Evolutionary conservation across 2,888 invertebrate genomes (phyloP), one percentile per base, ranked within the genome.

Genomic region (Trichogramma dendrolimi): DNA sequence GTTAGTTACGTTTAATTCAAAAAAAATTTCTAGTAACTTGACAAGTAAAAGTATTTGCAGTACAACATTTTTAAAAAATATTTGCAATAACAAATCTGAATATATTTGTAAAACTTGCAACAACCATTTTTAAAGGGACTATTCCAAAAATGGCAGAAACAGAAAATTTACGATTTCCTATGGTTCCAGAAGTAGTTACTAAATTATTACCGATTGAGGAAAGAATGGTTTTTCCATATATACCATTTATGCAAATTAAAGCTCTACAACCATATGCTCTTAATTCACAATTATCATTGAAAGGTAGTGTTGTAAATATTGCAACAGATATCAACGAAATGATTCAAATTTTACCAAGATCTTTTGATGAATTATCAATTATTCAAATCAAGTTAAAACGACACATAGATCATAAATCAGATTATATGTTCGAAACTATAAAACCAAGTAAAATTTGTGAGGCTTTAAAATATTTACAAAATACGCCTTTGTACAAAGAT

Each of bases 191-290:
- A 6, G 60, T 64, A 49, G 5, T 74, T 47, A 61, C 62, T 64
- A 59, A 53, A 41, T 66, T 72, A 61, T 65, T 67, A 6, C 53
- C 60, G 14, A 61, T 76, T 5, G 75, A 79, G 70, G 75, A 78
- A 67, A 60, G 77, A 55, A 66, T 77, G 65, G 69, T 76, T 10
- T 66, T 75, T 6, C 73, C 74, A 10, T 69, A 71, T 44, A 65
- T 78, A 46, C 70, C 72, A 47, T 78, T 78, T 56, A 76, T 76
- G 74, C 73, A 75, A 66, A 72, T 79, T 42, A 63, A 71, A 62
- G 66, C 73, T 42, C 67, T 73, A 39, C 62, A 70, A 66, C 63
- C 67, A 6, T 70, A 61, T 60, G 71, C 75, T 41, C 55, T 70
- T 7, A 68, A 77, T 63, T 66, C 71, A 14, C 71, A 73, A 55